Percentiles rank a stretch among this genome's conserved stretches.
phyloP scores from a whole-genome alignment of 2,113 vertebrate genomes.

The Meleagris gallopavo region DNA sequence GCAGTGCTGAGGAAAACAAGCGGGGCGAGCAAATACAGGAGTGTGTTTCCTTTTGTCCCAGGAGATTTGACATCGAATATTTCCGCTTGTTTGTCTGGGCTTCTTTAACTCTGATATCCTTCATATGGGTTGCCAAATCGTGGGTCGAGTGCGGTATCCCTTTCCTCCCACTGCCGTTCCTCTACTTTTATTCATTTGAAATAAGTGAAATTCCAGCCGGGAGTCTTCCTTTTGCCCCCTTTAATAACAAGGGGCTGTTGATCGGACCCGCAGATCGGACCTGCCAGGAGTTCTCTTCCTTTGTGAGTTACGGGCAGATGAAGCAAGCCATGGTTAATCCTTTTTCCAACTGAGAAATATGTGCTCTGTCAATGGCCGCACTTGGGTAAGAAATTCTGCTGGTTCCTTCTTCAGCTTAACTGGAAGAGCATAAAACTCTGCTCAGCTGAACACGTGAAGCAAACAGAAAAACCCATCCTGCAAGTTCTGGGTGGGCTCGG shows the following conservation, averaged over 20 bases:
- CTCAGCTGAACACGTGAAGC: not conserved
- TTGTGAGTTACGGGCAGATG: not conserved
- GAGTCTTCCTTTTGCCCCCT: not conserved
- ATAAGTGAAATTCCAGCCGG: not conserved
- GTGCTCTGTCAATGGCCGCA: fast-evolving
- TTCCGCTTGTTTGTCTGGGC: not conserved
- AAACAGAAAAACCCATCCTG: not conserved
- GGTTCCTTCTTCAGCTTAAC: not conserved
- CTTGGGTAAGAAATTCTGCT: not conserved
- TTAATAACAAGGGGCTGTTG: not conserved
- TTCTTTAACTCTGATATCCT: not conserved
- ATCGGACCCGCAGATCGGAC: not conserved
- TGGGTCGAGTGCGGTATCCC: not conserved
- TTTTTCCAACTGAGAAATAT: not conserved
- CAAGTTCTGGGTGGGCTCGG: not conserved
- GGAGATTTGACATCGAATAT: not conserved
- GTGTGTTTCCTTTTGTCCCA: not conserved
- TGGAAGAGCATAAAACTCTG: not conserved
- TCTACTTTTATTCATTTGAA: not conserved
- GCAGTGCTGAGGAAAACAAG: not conserved
- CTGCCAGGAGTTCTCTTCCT: not conserved
- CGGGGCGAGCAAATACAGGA: not conserved
- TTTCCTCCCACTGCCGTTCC: not conserved
- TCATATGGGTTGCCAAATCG: not conserved
- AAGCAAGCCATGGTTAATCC: not conserved